These are phyloP conservation scores for Sarcophaga peregrina DNA, from an alignment of 1,140 invertebrate genomes.

Conservation along the genomic window DNA sequence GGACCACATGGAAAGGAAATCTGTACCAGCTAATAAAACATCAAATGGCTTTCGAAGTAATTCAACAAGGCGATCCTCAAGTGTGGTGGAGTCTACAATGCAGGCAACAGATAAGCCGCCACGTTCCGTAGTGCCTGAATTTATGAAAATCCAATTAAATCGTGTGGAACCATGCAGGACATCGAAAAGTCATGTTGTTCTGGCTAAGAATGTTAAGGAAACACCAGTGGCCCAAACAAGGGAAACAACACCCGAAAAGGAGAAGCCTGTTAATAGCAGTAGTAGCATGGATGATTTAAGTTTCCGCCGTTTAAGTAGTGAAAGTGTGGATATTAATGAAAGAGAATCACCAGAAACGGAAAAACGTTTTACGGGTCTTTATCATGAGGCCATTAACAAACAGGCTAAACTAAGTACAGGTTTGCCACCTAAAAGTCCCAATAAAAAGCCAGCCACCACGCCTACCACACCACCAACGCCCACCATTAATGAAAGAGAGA, in stretches of 20 bases:
- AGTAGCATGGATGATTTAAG: conserved; percentile 57
- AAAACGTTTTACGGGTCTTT: conserved; percentile 44
- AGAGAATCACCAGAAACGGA: conserved; percentile 45
- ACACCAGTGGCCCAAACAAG: too few relatives aligned
- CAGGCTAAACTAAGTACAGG: conserved; percentile 49
- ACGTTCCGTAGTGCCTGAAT: conserved; percentile 71
- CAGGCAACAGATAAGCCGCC: neutral
- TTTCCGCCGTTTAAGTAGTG: conserved; percentile 67
- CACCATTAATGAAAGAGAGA: conserved; percentile 44
- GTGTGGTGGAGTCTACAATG: conserved; percentile 35
- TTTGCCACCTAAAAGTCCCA: conserved; percentile 47
- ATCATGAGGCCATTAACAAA: conserved; percentile 41
- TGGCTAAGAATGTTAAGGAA: conserved; percentile 69
- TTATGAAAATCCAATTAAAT: conserved; percentile 77
- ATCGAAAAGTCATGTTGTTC: conserved; percentile 71
- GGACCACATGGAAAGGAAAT: conserved; percentile 42
- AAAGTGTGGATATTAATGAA: conserved; percentile 68
- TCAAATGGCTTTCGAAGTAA: conserved; percentile 18
- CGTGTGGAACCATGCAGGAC: conserved; percentile 69
- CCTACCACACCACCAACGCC: conserved; percentile 42
- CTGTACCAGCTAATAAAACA: conserved; percentile 44
- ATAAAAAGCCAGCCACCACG: conserved; percentile 48
- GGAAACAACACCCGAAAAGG: conserved; percentile 45
- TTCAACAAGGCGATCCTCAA: conserved; percentile 33
- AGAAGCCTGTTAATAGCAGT: conserved; percentile 47